Conservation (phyloP, 2,888 invertebrate species). For the Drosophila quinaria region DNA sequence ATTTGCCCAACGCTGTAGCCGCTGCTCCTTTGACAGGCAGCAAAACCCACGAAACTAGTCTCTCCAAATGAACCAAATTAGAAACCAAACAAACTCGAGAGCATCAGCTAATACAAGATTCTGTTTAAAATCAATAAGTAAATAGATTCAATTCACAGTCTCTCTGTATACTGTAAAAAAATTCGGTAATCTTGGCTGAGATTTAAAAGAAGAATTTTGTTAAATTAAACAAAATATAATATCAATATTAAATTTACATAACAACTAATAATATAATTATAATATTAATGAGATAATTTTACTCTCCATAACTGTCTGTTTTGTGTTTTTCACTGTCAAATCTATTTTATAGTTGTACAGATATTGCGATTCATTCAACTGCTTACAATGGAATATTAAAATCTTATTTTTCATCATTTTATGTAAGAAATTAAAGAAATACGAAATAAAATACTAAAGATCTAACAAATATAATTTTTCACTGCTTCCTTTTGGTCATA, state of each 20-base stretch:
- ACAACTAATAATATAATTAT: too few relatives aligned
- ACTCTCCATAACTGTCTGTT: too few relatives aligned
- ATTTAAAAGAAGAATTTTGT: neutral
- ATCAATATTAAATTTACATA: neutral
- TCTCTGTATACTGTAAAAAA: neutral
- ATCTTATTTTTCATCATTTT: too few relatives aligned
- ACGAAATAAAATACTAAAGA: too few relatives aligned
- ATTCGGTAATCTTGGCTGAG: neutral
- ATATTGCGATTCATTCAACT: too few relatives aligned
- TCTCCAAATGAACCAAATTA: slow-evolving; percentile 21
- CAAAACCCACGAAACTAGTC: slow-evolving; percentile 7
- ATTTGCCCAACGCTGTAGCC: slow-evolving; percentile 44
- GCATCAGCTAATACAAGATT: slow-evolving; percentile 1
- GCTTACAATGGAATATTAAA: too few relatives aligned
- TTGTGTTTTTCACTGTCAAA: too few relatives aligned
- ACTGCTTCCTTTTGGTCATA: too few relatives aligned
- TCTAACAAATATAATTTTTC: too few relatives aligned
- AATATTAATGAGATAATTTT: neutral
- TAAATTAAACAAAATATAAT: neutral
- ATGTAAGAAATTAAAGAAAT: too few relatives aligned
- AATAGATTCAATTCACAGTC: slow-evolving; percentile 6
- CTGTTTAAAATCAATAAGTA: slow-evolving; percentile 9
- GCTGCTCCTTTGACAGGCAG: slow-evolving; percentile 4
- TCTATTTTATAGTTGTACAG: too few relatives aligned
- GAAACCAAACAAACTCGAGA: slow-evolving; percentile 8